phyloP scores from a whole-genome alignment of 2,113 vertebrate genomes.

The Chionis minor region DNA sequence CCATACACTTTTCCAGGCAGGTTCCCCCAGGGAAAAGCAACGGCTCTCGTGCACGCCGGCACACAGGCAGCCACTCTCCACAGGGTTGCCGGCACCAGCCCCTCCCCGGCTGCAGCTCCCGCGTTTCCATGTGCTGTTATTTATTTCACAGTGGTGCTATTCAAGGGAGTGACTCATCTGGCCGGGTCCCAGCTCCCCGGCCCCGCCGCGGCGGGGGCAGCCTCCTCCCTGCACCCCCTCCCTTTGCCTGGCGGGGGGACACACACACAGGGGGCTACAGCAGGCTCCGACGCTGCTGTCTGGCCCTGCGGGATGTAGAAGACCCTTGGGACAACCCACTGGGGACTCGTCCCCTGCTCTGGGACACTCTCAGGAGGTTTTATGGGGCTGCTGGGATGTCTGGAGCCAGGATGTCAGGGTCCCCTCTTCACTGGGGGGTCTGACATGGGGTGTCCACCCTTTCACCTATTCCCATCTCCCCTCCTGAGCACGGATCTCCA shows the following conservation, averaged over 20 bases:
- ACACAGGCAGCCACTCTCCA: neutral
- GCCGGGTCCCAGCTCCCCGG: neutral
- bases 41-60: neutral
- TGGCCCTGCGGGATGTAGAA: accelerated
- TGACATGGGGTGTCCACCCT: neutral
- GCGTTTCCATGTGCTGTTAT: constrained; percentile 2
- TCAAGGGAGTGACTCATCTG: constrained; percentile 51
- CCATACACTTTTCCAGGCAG: neutral
- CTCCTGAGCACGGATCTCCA: neutral
- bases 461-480: neutral
- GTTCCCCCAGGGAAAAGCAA: neutral
- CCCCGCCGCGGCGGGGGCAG: neutral
- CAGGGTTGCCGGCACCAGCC: neutral
- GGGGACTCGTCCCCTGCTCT: neutral
- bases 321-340: neutral
- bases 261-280: neutral
- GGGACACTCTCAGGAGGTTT: neutral
- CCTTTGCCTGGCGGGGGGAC: neutral
- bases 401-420: neutral
- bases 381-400: neutral
- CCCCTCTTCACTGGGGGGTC: neutral
- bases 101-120: neutral
- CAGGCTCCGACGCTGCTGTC: neutral
- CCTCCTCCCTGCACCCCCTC: neutral
- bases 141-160: constrained; percentile 49